These are phyloP conservation scores for Epinephelus fuscoguttatus DNA, from an alignment of 2,113 vertebrate genomes.

Conservation along the genomic window DNA sequence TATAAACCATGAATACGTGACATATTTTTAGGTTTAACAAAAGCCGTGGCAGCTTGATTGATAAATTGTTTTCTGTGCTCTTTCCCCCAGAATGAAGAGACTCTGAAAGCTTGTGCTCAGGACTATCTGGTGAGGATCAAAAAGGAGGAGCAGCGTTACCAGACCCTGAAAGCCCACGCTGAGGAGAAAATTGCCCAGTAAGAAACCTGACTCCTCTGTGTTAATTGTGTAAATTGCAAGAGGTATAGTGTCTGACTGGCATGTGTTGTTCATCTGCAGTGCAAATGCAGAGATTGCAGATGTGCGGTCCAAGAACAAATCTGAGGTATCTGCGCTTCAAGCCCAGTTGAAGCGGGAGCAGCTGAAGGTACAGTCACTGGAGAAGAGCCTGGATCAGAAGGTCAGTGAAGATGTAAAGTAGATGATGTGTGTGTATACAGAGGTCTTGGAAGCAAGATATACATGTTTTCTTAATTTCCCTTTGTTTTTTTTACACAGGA, in stretches of 20 bases:
- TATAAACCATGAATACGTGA: background rate
- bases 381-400: slow-evolving; percentile 92
- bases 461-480: background rate
- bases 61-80: background rate
- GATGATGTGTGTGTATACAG: background rate
- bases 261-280: slow-evolving; percentile 72
- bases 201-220: slow-evolving; percentile 46
- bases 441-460: background rate
- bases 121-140: slow-evolving; percentile 88
- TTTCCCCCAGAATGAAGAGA: slow-evolving; percentile 90
- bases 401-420: slow-evolving; percentile 64
- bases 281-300: slow-evolving; percentile 92
- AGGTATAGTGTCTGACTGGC: background rate
- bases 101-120: slow-evolving; percentile 90
- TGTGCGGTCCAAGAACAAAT: slow-evolving; percentile 86
- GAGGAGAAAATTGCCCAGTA: slow-evolving; percentile 92
- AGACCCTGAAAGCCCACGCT: slow-evolving; percentile 91
- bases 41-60: background rate
- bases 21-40: background rate
- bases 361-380: slow-evolving; percentile 90
- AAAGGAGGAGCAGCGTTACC: slow-evolving; percentile 91
- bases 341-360: slow-evolving; percentile 91
- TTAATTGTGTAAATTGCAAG: background rate
- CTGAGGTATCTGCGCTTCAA: slow-evolving; percentile 86
- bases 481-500: slow-evolving; percentile 70